Conservation (phyloP, 2,888 invertebrate genomes). For the Parapristionchus giblindavisi region DNA sequence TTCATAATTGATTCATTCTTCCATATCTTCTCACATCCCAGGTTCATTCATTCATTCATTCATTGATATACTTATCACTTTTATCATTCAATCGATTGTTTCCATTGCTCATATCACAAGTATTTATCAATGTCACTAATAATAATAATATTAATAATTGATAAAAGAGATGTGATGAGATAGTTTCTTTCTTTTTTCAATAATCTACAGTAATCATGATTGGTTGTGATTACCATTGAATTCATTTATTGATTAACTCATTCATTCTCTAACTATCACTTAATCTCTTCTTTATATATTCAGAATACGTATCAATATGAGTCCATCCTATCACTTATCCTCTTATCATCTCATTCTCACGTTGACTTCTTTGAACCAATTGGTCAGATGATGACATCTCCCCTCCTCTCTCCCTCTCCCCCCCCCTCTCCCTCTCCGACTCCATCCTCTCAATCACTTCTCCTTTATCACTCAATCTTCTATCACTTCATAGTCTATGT, state of each 20-base stretch:
- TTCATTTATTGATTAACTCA: too few relatives aligned
- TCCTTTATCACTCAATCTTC: not conserved
- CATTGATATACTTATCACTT: too few relatives aligned
- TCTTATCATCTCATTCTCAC: not conserved
- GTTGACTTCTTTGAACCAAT: not conserved
- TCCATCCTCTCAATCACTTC: not conserved
- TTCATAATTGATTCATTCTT: constrained; percentile 10
- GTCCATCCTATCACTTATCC: not conserved
- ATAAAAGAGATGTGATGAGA: not conserved
- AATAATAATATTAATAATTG: constrained; percentile 15
- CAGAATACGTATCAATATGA: too few relatives aligned
- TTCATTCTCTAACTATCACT: too few relatives aligned
- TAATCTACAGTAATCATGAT: too few relatives aligned
- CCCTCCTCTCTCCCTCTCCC: not conserved
- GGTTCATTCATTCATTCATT: not conserved
- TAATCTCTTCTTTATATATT: too few relatives aligned
- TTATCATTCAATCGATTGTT: too few relatives aligned
- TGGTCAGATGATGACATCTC: not conserved
- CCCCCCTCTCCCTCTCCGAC: not conserved
- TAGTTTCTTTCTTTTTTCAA: too few relatives aligned
- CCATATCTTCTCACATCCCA: not conserved
- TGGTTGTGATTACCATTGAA: too few relatives aligned
- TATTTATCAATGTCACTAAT: constrained; percentile 8
- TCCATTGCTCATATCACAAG: constrained; percentile 35
- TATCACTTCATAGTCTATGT: not conserved